Conservation (phyloP, 2,888 invertebrate genomes). For the Dioctria linearis region DNA sequence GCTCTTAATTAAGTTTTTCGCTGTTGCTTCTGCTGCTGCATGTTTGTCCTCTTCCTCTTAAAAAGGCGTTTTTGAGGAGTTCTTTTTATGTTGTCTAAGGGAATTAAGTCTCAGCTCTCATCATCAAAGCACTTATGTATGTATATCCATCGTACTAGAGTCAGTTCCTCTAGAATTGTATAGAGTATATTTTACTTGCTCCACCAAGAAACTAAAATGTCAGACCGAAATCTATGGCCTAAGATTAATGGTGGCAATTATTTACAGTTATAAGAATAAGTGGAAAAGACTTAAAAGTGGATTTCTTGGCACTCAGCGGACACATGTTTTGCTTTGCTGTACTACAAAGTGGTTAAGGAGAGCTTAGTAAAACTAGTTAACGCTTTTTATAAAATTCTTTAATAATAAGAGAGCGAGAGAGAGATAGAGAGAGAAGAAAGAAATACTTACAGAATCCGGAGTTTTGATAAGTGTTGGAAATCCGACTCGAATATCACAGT, state of each 20-base stretch:
- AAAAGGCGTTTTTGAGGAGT: conserved; percentile 20
- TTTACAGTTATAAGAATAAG: conserved; percentile 20
- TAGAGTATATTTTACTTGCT: background rate
- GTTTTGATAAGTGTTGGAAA: conserved; percentile 88
- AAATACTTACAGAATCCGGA: conserved; percentile 90
- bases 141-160: background rate
- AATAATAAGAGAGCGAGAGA: background rate
- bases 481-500: conserved; percentile 90
- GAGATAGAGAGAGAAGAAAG: too few relatives aligned
- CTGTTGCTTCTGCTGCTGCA: background rate
- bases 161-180: background rate
- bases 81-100: conserved; percentile 3
- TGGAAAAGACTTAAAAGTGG: background rate
- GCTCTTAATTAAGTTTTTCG: conserved; percentile 52
- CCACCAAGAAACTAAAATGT: background rate
- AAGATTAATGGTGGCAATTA: conserved; percentile 40
- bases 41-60: background rate
- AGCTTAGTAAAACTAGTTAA: background rate
- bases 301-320: conserved; percentile 11
- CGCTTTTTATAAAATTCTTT: background rate
- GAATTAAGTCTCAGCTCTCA: conserved; percentile 7
- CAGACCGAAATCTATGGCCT: background rate
- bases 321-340: conserved; percentile 27
- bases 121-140: conserved; percentile 12
- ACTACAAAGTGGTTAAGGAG: background rate